Evolutionary conservation across 2,888 invertebrate genomes (phyloP), one percentile per base, ranked within the genome.

Genomic region (Cryptus viduatorius): DNA sequence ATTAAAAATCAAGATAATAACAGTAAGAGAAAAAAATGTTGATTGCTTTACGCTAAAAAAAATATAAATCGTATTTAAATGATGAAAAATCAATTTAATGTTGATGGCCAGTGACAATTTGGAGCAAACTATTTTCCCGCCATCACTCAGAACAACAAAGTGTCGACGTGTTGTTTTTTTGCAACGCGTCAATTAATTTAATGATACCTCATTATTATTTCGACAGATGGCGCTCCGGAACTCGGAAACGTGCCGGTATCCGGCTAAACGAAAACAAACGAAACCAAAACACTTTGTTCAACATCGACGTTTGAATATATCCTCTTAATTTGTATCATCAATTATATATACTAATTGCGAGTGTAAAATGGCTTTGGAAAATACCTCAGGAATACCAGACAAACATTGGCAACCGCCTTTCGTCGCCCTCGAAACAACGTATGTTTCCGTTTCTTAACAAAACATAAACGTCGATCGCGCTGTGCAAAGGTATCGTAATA

Each of bases 331-430:
- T 61, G n/a, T 14, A 12, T 61, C 19, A 65, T 37, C 19, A 37
- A 3, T 65, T 19, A 37, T n/a, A 31, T 16, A 42, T 16, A 65
- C 14, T 42, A 65, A 4, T 42, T 14, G 16, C 16, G 4, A 56
- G 42, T 42, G 16, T 4, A 59, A 71, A 84, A 92, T 93, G 92
- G 89, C 92, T n/a, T 72, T 93, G 46, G 94, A 95, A 61, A 96
- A 95, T 90, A 95, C 94, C 84, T 94, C 96, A 77, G 97, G 97
- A 53, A 97, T 98, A 88, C 98, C 98, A 1, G 98, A 98, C 91
- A 97, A 97, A 94, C 96, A 97, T 86, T 98, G 98, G 98, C 97
- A 98, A 92, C 98, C 98, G 4, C 97, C 97, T 10, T 96, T 96
- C 89, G 97, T 97, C 4, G 95, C 96, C 19, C 93, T 98, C 76